Conservation (phyloP, 2,113 vertebrate genomes). For the Indicator maculatus region DNA sequence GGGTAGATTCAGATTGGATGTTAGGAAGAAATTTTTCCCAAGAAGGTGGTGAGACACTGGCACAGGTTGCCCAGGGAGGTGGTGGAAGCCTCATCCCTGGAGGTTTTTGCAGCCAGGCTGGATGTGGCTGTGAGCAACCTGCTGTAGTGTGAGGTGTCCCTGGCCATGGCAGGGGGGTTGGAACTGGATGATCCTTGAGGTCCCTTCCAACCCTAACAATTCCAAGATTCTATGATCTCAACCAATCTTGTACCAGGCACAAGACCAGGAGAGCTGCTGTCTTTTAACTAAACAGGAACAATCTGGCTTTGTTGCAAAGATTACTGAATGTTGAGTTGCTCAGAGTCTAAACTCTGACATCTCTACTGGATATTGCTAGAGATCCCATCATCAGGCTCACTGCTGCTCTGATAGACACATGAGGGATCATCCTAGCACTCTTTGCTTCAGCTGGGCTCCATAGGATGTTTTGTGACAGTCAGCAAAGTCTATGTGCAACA, state of each 20-base stretch:
- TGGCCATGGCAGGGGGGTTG: too few species aligned
- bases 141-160: too few species aligned
- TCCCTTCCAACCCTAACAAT: too few species aligned
- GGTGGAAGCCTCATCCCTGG: too few species aligned
- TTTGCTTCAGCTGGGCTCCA: neutral
- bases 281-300: neutral
- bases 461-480: neutral
- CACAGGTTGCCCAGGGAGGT: too few species aligned
- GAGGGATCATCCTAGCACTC: neutral
- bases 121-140: too few species aligned
- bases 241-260: neutral
- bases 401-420: neutral
- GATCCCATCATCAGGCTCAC: neutral
- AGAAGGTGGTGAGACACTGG: too few species aligned
- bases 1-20: too few species aligned
- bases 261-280: neutral
- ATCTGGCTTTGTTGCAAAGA: neutral
- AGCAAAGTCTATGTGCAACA: neutral
- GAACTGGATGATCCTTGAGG: too few species aligned
- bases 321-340: too few species aligned
- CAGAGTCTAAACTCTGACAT: neutral
- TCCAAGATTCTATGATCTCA: neutral
- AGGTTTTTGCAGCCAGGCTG: too few species aligned
- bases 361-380: neutral
- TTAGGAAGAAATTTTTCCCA: too few species aligned